Evolutionary conservation across 2,888 invertebrate genomes (phyloP), one percentile per base, ranked within the genome.

Genomic region (Conchocele bisecta): DNA sequence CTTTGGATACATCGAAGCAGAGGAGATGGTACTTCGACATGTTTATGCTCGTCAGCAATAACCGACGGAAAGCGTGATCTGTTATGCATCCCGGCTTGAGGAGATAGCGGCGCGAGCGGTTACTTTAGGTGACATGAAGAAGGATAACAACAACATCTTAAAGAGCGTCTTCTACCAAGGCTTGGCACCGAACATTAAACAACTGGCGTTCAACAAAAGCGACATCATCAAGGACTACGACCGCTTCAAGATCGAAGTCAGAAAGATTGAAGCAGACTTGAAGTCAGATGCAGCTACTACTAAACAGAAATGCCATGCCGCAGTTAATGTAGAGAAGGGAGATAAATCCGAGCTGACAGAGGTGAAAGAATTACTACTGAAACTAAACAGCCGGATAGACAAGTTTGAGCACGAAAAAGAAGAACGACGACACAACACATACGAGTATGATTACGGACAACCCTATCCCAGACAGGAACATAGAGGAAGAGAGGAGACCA

Each of bases 161-260:
- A 24, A 24, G 39, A 13, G 53, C n/a, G n/a, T n/a, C 35, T 15
- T 64, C 2, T 53, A 41, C 28, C 31, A 48, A 64, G 71, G 71
- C n/a, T 33, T 71, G 11, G 31, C 28, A 5, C 24, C 17, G n/a
- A 50, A 54, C 9, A 7, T 71, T 1, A 71, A 56, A 28, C 39
- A 65, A 2, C 11, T 59, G 50, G 26, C 71, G 15, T 28, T 39
- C 11, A 50, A 56, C 33, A 54, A 71, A 20, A 60, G 26, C 41
- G 60, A 71, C 9, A 60, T 17, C 1, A 24, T 50, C 1, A 0
- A 17, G 3, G 61, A 65, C n/a, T 65, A 65, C 37, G 71, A 65
- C 17, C 37, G 31, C 33, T 59, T 70, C 29, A 70, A 70, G 31
- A 39, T 41, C 5, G 56, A 69, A 63, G 9, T 69, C 13, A 26